Evolutionary conservation across 23 tunicate species (phyloP).

Genomic region (Trididemnum nubilum): DNA sequence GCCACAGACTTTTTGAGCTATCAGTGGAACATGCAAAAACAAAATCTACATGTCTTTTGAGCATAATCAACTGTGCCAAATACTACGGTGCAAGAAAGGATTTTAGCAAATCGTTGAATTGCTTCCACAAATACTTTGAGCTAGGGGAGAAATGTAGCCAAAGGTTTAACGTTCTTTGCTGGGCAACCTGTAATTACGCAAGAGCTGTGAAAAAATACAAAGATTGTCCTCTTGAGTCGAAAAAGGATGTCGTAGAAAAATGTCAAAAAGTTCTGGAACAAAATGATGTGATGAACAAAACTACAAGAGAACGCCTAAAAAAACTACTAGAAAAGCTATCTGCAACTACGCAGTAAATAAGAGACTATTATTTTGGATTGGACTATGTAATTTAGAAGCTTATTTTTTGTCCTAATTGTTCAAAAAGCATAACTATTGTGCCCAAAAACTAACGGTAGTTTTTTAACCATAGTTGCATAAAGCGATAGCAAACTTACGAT

Average conservation of each 20-base stretch:
- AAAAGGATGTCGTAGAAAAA: not conserved
- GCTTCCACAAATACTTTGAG: conserved; percentile 30
- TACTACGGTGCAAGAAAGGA: conserved; percentile 43
- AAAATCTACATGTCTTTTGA: conserved; percentile 24
- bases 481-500: too few relatives aligned
- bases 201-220: conserved; percentile 4
- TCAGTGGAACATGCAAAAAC: not conserved
- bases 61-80: conserved; percentile 53
- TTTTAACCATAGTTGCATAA: too few relatives aligned
- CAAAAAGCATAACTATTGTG: too few relatives aligned
- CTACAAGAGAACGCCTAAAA: too few relatives aligned
- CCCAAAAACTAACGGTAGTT: too few relatives aligned
- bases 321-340: too few relatives aligned
- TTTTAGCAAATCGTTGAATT: conserved; percentile 7
- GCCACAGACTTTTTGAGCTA: conserved; percentile 7
- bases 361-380: too few relatives aligned
- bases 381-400: too few relatives aligned
- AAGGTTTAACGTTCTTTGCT: conserved; percentile 33
- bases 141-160: conserved; percentile 6
- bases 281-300: not conserved
- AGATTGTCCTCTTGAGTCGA: too few relatives aligned
- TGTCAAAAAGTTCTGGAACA: conserved; percentile 6
- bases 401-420: too few relatives aligned
- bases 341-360: too few relatives aligned
- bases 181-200: conserved; percentile 59